phyloP scores from a whole-genome alignment of 2,888 invertebrate species.

The Cephus pulcher region DNA sequence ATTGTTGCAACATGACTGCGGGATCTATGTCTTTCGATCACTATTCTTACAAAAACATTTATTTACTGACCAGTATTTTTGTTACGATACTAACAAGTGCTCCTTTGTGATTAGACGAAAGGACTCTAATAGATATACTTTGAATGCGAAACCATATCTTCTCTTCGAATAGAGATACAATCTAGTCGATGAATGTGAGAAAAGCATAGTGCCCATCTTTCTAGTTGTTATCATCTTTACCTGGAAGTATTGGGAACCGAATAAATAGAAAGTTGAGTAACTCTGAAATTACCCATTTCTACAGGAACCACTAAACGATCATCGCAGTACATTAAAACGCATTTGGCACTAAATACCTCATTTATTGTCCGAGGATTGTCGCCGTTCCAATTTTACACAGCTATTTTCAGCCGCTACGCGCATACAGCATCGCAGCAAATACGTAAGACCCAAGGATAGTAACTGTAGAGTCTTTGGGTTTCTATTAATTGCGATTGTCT shows the following conservation, averaged over 20 bases:
- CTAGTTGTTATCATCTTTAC: neutral
- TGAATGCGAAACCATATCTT: neutral
- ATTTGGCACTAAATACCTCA: neutral
- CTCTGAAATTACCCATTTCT: neutral
- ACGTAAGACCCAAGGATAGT: neutral
- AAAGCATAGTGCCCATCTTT: neutral
- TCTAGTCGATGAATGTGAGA: neutral
- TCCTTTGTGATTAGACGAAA: neutral
- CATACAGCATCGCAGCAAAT: neutral
- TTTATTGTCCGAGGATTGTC: neutral
- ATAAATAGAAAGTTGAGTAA: neutral
- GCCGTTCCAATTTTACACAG: neutral
- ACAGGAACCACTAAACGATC: neutral
- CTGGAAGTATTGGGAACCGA: neutral
- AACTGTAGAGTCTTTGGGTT: neutral
- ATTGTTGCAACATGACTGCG: conserved; percentile 76
- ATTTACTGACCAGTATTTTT: neutral
- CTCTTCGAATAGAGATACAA: neutral
- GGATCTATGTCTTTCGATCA: neutral
- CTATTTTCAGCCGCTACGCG: neutral
- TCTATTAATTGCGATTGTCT: neutral
- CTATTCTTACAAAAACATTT: neutral
- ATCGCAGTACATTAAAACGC: neutral
- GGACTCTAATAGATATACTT: too few species aligned
- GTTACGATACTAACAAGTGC: neutral